Evolutionary conservation across 2,797 vertebrate species (phyloP).

Genomic region (Gouania willdenowi): DNA sequence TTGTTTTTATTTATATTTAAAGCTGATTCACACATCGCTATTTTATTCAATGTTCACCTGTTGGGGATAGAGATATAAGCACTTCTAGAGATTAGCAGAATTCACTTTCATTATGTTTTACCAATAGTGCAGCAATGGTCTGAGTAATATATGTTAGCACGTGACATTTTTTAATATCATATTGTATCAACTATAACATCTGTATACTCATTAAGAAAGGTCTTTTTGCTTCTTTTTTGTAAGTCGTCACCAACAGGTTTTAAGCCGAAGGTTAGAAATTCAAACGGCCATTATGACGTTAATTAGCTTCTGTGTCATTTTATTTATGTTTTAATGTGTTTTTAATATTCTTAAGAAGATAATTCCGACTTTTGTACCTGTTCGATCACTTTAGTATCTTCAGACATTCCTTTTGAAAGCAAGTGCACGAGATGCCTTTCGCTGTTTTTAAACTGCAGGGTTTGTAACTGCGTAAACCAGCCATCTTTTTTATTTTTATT

Average conservation of each 20-base stretch:
- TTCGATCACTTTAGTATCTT: conserved; percentile 59
- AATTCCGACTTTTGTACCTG: conserved; percentile 46
- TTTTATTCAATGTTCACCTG: conserved; percentile 72
- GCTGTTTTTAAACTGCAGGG: conserved; percentile 37
- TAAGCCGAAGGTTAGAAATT: conserved; percentile 38
- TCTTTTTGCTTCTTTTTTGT: conserved; percentile 70
- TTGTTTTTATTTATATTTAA: conserved; percentile 80
- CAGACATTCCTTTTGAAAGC: conserved; percentile 61
- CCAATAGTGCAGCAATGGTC: conserved; percentile 86
- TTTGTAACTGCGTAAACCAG: conserved; percentile 17
- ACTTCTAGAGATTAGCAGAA: conserved; percentile 76
- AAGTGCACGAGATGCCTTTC: conserved; percentile 40
- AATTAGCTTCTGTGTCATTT: conserved; percentile 49
- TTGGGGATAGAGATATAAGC: conserved; percentile 82
- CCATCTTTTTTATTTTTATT: conserved; percentile 3
- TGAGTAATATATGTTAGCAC: conserved; percentile 90
- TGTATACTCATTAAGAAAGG: conserved; percentile 68
- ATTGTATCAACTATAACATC: conserved; percentile 88
- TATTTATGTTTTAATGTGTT: conserved; percentile 65
- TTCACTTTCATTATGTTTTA: conserved; percentile 68
- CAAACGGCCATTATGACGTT: conserved; percentile 57
- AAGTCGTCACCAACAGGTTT: conserved; percentile 73
- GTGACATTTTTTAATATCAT: conserved; percentile 87
- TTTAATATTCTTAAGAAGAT: no score
- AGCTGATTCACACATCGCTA: conserved; percentile 74